Conservation (phyloP, 1,140 invertebrate genomes). For the Brachystomella parvula region DNA sequence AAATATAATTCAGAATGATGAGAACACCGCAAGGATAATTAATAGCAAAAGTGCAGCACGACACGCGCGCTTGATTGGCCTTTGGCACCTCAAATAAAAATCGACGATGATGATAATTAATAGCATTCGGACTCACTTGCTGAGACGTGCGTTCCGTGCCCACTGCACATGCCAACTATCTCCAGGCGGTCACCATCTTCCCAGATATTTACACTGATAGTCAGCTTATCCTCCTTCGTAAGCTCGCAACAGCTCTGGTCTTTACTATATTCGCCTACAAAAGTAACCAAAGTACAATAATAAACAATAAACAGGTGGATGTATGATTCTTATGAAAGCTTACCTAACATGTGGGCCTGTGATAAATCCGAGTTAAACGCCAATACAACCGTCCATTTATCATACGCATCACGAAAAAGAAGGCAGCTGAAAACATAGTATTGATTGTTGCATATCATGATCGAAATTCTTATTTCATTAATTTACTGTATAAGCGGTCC, state of each 20-base stretch:
- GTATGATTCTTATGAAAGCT: too few species aligned
- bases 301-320: too few species aligned
- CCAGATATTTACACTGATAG: constrained; percentile 86
- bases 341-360: constrained; percentile 1
- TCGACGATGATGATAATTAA: too few species aligned
- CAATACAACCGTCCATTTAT: constrained; percentile 58
- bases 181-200: constrained; percentile 85
- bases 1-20: background rate
- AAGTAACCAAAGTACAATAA: constrained; percentile 57
- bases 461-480: background rate
- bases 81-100: too few species aligned
- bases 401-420: constrained; percentile 75
- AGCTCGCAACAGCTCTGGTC: constrained; percentile 72
- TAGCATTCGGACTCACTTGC: too few species aligned
- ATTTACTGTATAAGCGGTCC: constrained; percentile 74
- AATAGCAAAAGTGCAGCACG: too few species aligned
- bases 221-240: constrained; percentile 68
- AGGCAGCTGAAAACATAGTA: constrained; percentile 52
- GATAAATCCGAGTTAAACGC: background rate
- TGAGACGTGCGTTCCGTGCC: constrained; percentile 74
- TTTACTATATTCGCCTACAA: constrained; percentile 75
- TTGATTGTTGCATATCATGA: constrained; percentile 1
- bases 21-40: too few species aligned
- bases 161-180: constrained; percentile 87
- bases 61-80: too few species aligned